These are phyloP conservation scores for Salvelinus namaycush DNA, from an alignment of 2,113 vertebrate species.

Conservation along the genomic window DNA sequence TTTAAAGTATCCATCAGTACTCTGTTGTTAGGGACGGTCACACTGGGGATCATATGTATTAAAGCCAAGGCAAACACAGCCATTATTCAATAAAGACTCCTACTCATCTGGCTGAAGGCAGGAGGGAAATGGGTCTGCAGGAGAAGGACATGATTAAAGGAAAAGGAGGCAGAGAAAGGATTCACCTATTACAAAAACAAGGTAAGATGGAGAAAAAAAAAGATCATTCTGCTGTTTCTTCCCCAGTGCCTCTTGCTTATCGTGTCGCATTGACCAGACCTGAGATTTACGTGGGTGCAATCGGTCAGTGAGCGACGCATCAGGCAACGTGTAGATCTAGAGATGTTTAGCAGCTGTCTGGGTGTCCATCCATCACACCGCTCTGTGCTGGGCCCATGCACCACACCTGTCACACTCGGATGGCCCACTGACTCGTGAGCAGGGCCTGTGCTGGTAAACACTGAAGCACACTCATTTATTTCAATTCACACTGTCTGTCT, in stretches of 20 bases:
- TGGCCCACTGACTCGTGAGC: constrained; percentile 48
- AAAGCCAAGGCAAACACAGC: background rate
- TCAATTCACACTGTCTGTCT: constrained; percentile 54
- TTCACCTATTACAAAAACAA: constrained; percentile 25
- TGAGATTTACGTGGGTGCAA: constrained; percentile 62
- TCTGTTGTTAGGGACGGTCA: too few relatives aligned
- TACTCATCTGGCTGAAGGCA: background rate
- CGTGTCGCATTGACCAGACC: constrained; percentile 34
- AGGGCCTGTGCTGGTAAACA: constrained; percentile 47
- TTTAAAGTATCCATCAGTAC: background rate
- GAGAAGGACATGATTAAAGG: too few relatives aligned
- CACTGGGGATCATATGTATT: background rate
- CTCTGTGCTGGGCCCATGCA: constrained; percentile 41
- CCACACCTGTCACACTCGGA: constrained; percentile 58
- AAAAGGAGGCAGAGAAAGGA: background rate
- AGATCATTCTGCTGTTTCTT: constrained; percentile 15
- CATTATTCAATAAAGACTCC: background rate
- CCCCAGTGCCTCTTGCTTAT: constrained; percentile 20
- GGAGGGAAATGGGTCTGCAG: background rate
- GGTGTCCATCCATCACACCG: constrained; percentile 68
- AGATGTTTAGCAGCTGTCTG: constrained; percentile 71
- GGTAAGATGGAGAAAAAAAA: constrained; percentile 13
- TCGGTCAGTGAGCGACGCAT: constrained; percentile 65
- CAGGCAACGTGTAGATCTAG: constrained; percentile 56
- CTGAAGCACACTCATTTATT: constrained; percentile 58